A percentile compares a stretch with the other conserved stretches of the same genome.
Conservation (phyloP, 2,888 invertebrate species). For the Lochmaea capreae region DNA sequence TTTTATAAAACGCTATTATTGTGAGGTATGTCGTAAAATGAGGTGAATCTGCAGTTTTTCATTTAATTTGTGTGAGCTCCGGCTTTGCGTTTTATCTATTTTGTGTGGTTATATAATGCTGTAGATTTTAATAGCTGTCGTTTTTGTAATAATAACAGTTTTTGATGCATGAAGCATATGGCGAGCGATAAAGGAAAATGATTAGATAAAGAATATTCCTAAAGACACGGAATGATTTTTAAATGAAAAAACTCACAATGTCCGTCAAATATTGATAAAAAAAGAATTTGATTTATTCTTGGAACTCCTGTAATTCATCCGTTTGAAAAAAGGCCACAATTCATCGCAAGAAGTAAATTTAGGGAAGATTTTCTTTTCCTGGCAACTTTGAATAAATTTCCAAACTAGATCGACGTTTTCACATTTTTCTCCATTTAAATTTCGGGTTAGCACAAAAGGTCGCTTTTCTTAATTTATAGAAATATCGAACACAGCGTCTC, state of each 20-base stretch:
- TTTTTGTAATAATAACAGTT: no score
- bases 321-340: neutral
- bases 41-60: no score
- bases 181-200: no score
- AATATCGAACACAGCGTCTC: conserved; percentile 28
- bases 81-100: no score
- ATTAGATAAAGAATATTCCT: no score
- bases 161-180: no score
- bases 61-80: no score
- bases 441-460: conserved; percentile 32
- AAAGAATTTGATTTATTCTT: conserved; percentile 15
- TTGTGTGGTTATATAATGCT: no score
- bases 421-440: conserved; percentile 38
- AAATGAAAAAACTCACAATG: neutral
- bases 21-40: no score
- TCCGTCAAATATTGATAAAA: conserved; percentile 14
- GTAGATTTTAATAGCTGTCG: no score
- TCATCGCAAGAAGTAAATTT: conserved; percentile 22
- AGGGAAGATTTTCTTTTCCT: conserved; percentile 17
- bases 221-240: neutral
- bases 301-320: conserved; percentile 20
- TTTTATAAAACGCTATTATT: no score
- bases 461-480: conserved; percentile 35
- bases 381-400: conserved; percentile 30
- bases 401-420: conserved; percentile 24